Base-by-base conservation (phyloP, 2,797 vertebrate genomes). In the Esox masquinongy region DNA sequence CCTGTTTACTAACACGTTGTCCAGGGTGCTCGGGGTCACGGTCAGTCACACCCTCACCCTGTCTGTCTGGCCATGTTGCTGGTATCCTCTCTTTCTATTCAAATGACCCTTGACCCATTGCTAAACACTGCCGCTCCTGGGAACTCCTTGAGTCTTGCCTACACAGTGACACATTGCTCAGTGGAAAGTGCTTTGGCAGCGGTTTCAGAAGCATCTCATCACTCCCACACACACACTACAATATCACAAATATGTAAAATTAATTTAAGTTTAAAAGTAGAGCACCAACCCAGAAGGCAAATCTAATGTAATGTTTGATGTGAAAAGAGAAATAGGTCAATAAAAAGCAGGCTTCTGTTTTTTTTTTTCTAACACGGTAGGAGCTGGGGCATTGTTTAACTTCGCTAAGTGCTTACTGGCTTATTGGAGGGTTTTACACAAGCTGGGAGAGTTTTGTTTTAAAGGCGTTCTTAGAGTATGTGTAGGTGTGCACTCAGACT, bases 1-100 rank as follows among this genome's bases (percentile, higher is more conserved):
- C 96, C 97, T 98, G 97, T 99, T 98, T 98, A 97, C 96, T 96
- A 97, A 96, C 93, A 96, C 86, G 90, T 90, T 92, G 92, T 94
- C 94, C 93, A 88, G 95, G 93, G 94, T 95, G 91, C 84, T 91
- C 85, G 92, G 93, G 96, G 96, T 97, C 96, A 96, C 84, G 95
- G 95, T 94, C 95, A 91, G 93, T 93, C 88, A 85, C 92, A 92
- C 92, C 91, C 93, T 86, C 70, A 59, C 78, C 83, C 75, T 26
- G 78, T 86, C 83, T 78, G 86, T 86, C 90, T 81, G 77, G 73
- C 74, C 9, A 14, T 80, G 82, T 14, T 61, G 43, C 56, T 82
- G 79, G 71, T 86, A 88, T 89, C 86, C 88, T 90, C 87, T 82
- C 80, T 78, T 75, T 88, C 82, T 91, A 91, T 92, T 88, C 77